Conservation (phyloP, 2,797 vertebrate genomes). For the Diceros bicornis region DNA sequence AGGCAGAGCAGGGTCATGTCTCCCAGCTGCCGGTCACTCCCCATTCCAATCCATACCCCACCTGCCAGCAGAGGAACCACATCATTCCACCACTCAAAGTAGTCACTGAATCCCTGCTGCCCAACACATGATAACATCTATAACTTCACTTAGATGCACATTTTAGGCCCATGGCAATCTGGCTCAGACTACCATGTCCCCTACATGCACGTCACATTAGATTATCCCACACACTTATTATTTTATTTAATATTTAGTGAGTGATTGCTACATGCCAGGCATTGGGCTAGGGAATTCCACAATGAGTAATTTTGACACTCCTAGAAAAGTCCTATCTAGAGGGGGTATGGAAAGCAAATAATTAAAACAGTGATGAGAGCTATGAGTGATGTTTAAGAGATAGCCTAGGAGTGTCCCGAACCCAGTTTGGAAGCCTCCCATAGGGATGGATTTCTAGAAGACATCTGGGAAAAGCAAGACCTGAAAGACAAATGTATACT, state of each 20-base stretch:
- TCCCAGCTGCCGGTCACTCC: neutral
- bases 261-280: neutral
- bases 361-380: neutral
- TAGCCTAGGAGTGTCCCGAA: neutral
- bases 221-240: neutral
- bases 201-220: neutral
- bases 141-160: neutral
- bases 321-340: neutral
- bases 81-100: neutral
- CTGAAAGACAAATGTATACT: neutral
- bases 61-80: neutral
- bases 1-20: neutral
- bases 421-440: neutral
- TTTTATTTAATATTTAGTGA: constrained; percentile 41
- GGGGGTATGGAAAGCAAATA: neutral
- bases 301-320: neutral
- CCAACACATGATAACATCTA: neutral
- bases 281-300: neutral
- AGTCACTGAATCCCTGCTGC: neutral
- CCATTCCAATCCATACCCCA: too few species aligned
- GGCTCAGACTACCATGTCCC: neutral
- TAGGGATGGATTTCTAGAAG: neutral
- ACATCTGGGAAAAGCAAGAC: neutral
- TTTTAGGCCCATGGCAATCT: neutral
- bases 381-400: neutral